Base-by-base conservation (phyloP, 2,797 vertebrate species). In the Molossus molossus region DNA sequence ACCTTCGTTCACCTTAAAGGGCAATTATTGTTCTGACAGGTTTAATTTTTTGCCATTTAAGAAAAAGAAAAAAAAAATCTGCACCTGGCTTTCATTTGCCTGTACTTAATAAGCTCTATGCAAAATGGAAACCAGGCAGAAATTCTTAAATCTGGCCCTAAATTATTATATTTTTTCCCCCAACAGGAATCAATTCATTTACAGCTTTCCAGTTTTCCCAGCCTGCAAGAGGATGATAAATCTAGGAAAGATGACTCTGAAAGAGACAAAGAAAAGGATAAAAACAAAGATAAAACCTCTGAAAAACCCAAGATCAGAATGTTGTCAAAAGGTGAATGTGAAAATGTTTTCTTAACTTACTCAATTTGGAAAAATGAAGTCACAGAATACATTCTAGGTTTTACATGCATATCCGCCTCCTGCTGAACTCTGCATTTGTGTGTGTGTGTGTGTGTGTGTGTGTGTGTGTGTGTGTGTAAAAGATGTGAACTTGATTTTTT, bases 321-420 rank as follows among this genome's bases (percentile, higher is more conserved):
- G 97, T 98, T 99, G 97, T 99, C 99, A 97, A 99, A 99, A 99
- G 99, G 99, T 99, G 98, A 98, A 98, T 88, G 95, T 94, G 75
- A 96, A 97, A 97, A 82, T 87, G 53, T 96, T 97, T 95, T 18
- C 95, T 86, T 97, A 84, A 57, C 50, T 89, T 95, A 58, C 81
- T 97, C 92, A 93, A 1, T 85, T 82, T 55, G 81, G 93, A 85
- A 70, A 67, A n/a, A 29, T 15, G 18, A 9, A 4, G 18, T 80
- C 48, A 72, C 37, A 64, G 37, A 87, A 23, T 17, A 69, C 17
- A 65, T 40, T 70, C 15, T n/a, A 81, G 58, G 45, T 20, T 23
- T 58, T 70, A 77, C 20, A 18, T 14, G 14, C 4, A 27, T 87
- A n/a, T 50, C 58, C 65, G 40, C 40, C 62, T 45, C 64, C 58